Percentiles rank a stretch among this genome's conserved stretches.
phyloP scores from a whole-genome alignment of 2,888 invertebrate species.

The Torymus aiolomorphi region DNA sequence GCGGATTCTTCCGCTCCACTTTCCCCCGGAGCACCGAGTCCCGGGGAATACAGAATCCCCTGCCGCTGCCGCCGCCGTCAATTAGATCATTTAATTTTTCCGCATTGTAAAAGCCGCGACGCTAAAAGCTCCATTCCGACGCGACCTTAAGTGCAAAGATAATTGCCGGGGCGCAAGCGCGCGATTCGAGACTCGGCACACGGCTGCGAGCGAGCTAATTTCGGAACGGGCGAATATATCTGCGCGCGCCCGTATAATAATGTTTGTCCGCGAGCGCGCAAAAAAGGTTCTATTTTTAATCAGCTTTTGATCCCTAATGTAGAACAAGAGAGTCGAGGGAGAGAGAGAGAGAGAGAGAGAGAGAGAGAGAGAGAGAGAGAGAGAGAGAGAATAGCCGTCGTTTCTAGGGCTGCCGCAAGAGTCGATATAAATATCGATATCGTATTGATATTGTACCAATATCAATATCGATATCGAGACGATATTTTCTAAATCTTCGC shows the following conservation, averaged over 20 bases:
- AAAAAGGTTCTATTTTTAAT: slow-evolving; percentile 43
- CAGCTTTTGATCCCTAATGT: slow-evolving; percentile 44
- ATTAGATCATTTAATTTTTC: slow-evolving; percentile 52
- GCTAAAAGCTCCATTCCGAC: slow-evolving; percentile 43
- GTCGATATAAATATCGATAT: too few relatives aligned
- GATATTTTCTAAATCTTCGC: too few relatives aligned
- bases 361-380: neutral
- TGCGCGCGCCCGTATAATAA: slow-evolving; percentile 28
- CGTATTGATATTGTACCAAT: too few relatives aligned
- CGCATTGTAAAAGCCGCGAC: slow-evolving; percentile 36
- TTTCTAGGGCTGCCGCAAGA: too few relatives aligned
- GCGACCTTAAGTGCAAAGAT: slow-evolving; percentile 39
- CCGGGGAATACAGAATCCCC: neutral
- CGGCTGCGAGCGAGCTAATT: slow-evolving; percentile 30
- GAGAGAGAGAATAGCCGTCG: neutral
- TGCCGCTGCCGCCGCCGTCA: neutral
- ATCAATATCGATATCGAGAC: too few relatives aligned
- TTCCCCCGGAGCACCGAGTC: slow-evolving; percentile 4
- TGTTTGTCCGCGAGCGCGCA: slow-evolving; percentile 31
- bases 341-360: too few relatives aligned
- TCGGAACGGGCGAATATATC: slow-evolving; percentile 17
- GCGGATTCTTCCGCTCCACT: neutral
- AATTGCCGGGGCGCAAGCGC: slow-evolving; percentile 21
- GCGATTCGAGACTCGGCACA: neutral
- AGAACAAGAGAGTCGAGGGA: slow-evolving; percentile 3